Evolutionary conservation across 2,797 vertebrate genomes (phyloP), one percentile per base, ranked within the genome.

Genomic region (Tarsius wallacei): DNA sequence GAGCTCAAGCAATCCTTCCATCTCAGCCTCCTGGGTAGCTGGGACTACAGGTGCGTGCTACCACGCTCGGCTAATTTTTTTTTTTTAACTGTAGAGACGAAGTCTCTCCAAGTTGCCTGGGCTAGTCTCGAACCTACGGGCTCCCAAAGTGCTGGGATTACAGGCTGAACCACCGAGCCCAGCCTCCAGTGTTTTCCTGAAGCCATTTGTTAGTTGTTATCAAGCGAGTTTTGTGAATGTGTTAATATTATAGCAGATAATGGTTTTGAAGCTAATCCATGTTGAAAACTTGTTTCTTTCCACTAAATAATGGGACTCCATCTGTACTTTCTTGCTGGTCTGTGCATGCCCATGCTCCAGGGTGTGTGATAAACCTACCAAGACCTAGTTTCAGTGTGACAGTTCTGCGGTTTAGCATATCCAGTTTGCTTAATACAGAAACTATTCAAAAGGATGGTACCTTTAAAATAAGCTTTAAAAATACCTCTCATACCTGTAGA

Each of bases 391-490:
- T 59, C 22, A 31, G 5, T 42, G 17, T 22, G 24, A 59, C 53
- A 77, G n/a, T 7, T 57, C 68, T 94, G 0, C 42, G 49, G 57
- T 53, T 87, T 83, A 55, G 64, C 26, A 1, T 68, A 31, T 33
- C 7, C 59, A 71, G 24, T 83, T 87, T 80, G 78, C 70, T 91
- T 84, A 55, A 15, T 92, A 36, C 11, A 63, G 31, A 90, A 87
- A 16, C 22, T 86, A 68, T 81, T 96, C 88, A 28, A 80, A 90
- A 51, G 36, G 87, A 51, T 13, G 33, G 2, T 82, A 63, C 22
- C 83, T 90, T 92, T 42, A 24, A 61, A 94, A 26, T 82, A 24
- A 76, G 61, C 13, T 89, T 90, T 90, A 33, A 80, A 83, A 91
- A 66, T 68, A 51, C 6, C 14, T 84, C 51, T 92, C 10, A 0